Evolutionary conservation across 2,888 invertebrate species (phyloP), one percentile per base, ranked within the genome.

Genomic region (Ennomos erosarius): DNA sequence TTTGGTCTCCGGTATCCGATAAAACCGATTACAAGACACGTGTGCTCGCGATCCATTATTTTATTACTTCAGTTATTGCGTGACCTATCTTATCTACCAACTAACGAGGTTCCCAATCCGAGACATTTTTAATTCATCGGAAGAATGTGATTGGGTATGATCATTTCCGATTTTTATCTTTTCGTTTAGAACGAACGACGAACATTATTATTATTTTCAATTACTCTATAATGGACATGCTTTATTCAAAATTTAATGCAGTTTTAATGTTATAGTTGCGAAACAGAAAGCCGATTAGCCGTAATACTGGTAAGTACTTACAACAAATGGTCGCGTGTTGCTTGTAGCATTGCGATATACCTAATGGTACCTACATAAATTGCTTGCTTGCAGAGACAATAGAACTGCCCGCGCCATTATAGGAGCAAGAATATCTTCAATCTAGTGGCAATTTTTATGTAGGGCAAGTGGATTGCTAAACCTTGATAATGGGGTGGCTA

Each of bases 231-330:
- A 79, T 74, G 78, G 79, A 71, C 78, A 74, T 76, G 78, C 76
- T 82, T 76, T 81, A 80, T 81, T 70, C 71, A 76, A 73, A 85
- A 82, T 86, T 85, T 88, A 87, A 90, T 89, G 87, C 82, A 82
- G 75, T 87, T 89, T 89, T 88, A 88, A 89, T 90, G 87, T 83
- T 82, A 26, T 26, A 76, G 81, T 78, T 81, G 78, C 78, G 79
- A 80, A 85, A 75, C 79, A 78, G 79, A 74, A 75, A 82, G 79
- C 75, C 79, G 81, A 84, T 88, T 87, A 83, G 78, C 76, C 67
- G 64, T 68, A 68, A 68, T 26, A 26, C 64, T 64, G 65, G 69
- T n/a, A n/a, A n/a, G n/a, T 16, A 16, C 16, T 3, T 69, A 74
- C 67, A 73, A 74, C 74, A 78, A 79, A 77, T 73, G 74, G 73